Base-by-base conservation (phyloP, 2,113 vertebrate genomes). In the zebrafish (Danio rerio) region DNA sequence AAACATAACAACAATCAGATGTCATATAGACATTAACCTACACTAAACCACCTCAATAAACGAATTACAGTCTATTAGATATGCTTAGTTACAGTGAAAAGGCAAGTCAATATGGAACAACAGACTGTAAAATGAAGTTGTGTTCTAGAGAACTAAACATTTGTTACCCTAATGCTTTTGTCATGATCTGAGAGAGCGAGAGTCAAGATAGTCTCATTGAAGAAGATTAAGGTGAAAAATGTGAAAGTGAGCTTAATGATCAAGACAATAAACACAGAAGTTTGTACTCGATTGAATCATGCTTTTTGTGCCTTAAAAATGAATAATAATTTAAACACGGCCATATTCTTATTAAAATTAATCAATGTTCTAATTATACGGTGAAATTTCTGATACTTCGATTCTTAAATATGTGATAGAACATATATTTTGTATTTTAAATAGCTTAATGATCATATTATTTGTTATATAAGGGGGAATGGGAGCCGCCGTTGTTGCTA, bases 161-260 rank as follows among this genome's bases (percentile, higher is more conserved):
- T 68, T 68, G 43, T 68, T 43, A 68, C 16, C 65, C 65, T 45
- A 9, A 47, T 68, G 43, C 43, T 68, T 68, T 68, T 68, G 45
- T 68, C 9, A 11, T 45, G 65, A 12, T 68, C 43, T 47, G 65
- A 47, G 43, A 47, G 42, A 43, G 43, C 18, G 9, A 68, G 65
- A 68, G 65, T 43, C 10, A 10, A 5, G 9, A 18, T 68, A 65
- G 62, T 5, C 40, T 45, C 42, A 45, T 45, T 68, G 45, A 43
- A 11, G 18, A 68, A 68, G 63, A 16, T 40, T 45, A 20, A 61
- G 58, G 18, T 61, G 40, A 15, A 66, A 10, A 59, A 20, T 1
- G 9, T 20, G n/a, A 9, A 59, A 11, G 5, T 3, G 5, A 68
- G 43, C 65, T 68, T 47, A 43, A 65, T 43, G 43, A 69, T 47